Evolutionary conservation across 2,888 invertebrate genomes (phyloP).

Genomic region (Dryadula phaetusa): DNA sequence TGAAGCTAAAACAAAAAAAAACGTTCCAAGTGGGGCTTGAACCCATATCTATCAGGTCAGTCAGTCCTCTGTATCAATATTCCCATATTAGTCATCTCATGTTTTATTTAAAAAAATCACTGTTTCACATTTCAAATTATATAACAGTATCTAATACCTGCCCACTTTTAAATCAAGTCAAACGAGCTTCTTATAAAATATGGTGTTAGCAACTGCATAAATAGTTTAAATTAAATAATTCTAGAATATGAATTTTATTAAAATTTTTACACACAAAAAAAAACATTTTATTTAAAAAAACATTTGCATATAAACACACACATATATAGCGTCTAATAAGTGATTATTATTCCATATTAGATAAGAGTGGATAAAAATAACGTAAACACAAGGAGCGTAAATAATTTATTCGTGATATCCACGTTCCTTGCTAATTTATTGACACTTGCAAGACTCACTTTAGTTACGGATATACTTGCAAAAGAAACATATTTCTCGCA

Average conservation of each 20-base stretch:
- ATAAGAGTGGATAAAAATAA: slow-evolving; percentile 16
- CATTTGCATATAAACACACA: slow-evolving; percentile 9
- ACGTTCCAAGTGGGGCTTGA: neutral
- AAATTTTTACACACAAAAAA: neutral
- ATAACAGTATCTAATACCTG: neutral
- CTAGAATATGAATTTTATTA: neutral
- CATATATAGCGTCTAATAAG: slow-evolving; percentile 15
- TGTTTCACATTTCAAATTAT: neutral
- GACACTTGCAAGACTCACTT: neutral
- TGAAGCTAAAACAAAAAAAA: no score
- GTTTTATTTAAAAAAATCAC: neutral
- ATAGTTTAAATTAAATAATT: neutral
- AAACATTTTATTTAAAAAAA: neutral
- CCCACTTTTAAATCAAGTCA: neutral
- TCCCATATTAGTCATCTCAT: neutral
- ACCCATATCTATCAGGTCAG: neutral
- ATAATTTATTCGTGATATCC: slow-evolving; percentile 15
- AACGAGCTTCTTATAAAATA: neutral
- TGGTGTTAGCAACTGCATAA: neutral
- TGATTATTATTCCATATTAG: slow-evolving; percentile 19
- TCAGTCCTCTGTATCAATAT: neutral
- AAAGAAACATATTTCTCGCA: no score
- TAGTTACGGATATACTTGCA: neutral
- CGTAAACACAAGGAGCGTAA: neutral
- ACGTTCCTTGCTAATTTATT: slow-evolving; percentile 11